These are phyloP conservation scores for Aix galericulata DNA, from an alignment of 2,113 vertebrate genomes.

Conservation along the genomic window DNA sequence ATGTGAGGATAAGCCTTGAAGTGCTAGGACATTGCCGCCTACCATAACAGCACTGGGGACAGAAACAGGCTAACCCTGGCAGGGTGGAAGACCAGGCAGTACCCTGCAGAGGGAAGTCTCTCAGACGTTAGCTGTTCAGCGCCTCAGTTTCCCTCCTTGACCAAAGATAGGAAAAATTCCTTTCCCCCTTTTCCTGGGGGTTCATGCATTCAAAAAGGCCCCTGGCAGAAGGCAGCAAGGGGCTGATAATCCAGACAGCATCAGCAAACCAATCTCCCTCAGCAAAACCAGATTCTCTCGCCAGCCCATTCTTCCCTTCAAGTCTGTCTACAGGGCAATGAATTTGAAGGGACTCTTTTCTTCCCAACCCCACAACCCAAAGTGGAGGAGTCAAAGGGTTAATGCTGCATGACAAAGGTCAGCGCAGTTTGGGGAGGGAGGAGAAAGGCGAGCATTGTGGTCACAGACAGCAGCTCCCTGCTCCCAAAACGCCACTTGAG, in stretches of 20 bases:
- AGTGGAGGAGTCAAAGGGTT: constrained; percentile 55
- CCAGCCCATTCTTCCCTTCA: background rate
- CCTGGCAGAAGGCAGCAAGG: background rate
- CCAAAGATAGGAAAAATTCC: background rate
- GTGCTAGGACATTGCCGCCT: constrained; percentile 30
- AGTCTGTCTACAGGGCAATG: constrained; percentile 12
- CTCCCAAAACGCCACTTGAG: constrained; percentile 26
- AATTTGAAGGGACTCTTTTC: constrained; percentile 30
- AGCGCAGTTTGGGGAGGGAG: constrained; percentile 27
- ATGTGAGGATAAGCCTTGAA: constrained; percentile 4
- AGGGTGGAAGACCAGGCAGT: background rate
- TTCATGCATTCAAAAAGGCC: background rate
- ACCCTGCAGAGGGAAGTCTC: background rate
- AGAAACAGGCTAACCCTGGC: background rate
- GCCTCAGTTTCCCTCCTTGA: background rate
- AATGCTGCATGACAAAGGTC: constrained; percentile 67
- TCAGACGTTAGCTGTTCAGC: background rate
- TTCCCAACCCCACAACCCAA: background rate
- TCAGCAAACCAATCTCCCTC: background rate
- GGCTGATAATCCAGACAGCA: background rate
- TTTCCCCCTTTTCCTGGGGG: background rate
- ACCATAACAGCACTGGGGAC: background rate
- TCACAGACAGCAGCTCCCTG: constrained; percentile 42
- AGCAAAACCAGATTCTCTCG: background rate
- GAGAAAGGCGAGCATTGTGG: constrained; percentile 74